These are phyloP conservation scores for Montipora efflorescens DNA, from an alignment of 64 coral and sea anemone species.

Conservation along the genomic window DNA sequence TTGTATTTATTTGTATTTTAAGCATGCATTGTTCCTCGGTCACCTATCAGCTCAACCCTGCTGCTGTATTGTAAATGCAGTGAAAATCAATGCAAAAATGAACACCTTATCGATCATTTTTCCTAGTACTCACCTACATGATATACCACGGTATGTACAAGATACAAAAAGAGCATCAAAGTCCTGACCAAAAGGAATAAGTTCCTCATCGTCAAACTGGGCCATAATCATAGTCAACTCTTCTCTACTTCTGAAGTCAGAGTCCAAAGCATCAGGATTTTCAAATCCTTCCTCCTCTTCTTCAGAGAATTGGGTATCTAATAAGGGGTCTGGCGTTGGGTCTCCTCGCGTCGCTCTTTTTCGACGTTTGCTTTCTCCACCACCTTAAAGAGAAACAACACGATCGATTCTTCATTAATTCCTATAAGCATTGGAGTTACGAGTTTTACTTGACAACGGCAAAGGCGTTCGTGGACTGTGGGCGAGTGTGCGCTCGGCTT, in stretches of 20 bases:
- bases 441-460: too few species aligned
- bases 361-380: not conserved
- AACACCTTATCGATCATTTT: too few species aligned
- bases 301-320: not conserved
- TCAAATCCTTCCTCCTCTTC: conserved; percentile 40
- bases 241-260: conserved; percentile 7
- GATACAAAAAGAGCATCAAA: conserved; percentile 19
- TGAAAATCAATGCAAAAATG: too few species aligned
- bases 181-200: conserved; percentile 2
- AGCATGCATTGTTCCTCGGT: too few species aligned
- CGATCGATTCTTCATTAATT: too few species aligned
- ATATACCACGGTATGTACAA: conserved; percentile 45
- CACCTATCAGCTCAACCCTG: too few species aligned
- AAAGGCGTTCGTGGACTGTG: too few species aligned
- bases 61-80: too few species aligned
- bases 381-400: not conserved
- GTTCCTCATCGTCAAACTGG: not conserved
- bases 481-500: too few species aligned
- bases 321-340: not conserved
- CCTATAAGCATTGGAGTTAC: too few species aligned
- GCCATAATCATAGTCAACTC: conserved; percentile 39
- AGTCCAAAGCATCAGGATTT: conserved; percentile 13
- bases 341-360: not conserved
- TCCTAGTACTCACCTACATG: conserved; percentile 26
- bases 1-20: too few species aligned